These are phyloP conservation scores for Leptosomus discolor DNA, from an alignment of 2,113 vertebrate genomes.

Conservation along the genomic window DNA sequence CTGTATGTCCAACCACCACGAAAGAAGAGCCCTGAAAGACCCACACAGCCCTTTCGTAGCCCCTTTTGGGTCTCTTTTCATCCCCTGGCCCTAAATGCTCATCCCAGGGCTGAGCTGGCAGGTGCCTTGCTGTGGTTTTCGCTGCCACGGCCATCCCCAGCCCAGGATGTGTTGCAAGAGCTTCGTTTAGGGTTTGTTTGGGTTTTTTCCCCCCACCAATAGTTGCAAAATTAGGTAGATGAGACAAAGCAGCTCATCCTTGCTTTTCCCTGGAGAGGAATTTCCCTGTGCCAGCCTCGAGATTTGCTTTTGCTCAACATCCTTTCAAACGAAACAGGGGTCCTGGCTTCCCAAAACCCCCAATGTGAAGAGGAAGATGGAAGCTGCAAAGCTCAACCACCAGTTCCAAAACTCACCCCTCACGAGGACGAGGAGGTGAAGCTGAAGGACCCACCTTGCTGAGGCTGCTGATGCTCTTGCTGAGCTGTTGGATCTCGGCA, in stretches of 20 bases:
- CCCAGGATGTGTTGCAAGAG: not conserved
- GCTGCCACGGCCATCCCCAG: not conserved
- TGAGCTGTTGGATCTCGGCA: conserved; percentile 93
- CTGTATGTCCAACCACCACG: not conserved
- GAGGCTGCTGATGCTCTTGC: conserved; percentile 86
- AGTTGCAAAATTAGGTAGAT: not conserved
- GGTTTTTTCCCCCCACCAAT: not conserved
- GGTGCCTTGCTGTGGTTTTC: not conserved
- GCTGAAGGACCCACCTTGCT: conserved; percentile 80
- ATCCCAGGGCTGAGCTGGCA: not conserved
- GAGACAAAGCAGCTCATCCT: not conserved
- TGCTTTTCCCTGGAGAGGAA: not conserved
- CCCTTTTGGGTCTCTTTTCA: not conserved
- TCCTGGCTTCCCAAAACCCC: not conserved
- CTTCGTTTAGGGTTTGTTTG: not conserved
- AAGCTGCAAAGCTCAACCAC: not conserved
- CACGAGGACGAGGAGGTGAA: fast-evolving
- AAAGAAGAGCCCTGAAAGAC: not conserved
- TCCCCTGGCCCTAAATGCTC: not conserved
- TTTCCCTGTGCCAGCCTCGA: not conserved
- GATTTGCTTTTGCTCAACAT: not conserved
- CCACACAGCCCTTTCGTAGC: fast-evolving
- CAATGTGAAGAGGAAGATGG: fast-evolving
- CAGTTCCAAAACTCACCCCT: not conserved
- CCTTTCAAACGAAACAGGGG: not conserved